Evolutionary conservation across 2,797 vertebrate genomes (phyloP).

Genomic region (Paedocypris micromegethes): DNA sequence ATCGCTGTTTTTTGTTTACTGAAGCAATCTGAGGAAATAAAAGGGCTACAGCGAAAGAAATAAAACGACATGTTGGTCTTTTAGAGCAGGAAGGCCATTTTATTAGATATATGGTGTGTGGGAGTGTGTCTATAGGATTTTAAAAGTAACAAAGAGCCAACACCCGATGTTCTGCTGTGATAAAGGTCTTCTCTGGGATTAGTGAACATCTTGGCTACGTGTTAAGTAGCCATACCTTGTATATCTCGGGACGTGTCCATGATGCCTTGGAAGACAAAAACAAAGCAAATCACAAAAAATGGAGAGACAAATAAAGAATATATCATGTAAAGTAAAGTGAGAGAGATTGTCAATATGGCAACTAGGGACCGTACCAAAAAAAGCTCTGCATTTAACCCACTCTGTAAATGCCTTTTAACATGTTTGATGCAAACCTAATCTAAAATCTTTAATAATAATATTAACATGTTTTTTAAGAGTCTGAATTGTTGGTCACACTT

Average conservation of each 20-base stretch:
- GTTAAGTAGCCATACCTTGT: constrained; percentile 90
- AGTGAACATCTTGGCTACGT: constrained; percentile 69
- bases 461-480: no score
- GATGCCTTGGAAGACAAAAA: constrained; percentile 91
- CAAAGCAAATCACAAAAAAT: constrained; percentile 58
- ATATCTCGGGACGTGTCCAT: constrained; percentile 95
- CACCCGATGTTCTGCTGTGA: constrained; percentile 56
- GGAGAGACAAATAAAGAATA: constrained; percentile 47
- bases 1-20: constrained; percentile 24
- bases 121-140: constrained; percentile 17
- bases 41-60: constrained; percentile 23
- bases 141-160: constrained; percentile 47
- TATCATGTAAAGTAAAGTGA: background rate
- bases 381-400: no score
- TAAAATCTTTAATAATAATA: no score
- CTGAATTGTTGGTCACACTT: no score
- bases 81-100: constrained; percentile 11
- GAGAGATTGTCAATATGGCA: constrained; percentile 9
- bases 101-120: constrained; percentile 11
- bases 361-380: no score
- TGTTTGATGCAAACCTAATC: no score
- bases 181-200: constrained; percentile 46
- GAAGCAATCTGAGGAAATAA: constrained; percentile 29
- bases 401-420: no score
- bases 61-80: constrained; percentile 11